Base-by-base conservation (phyloP, 1,140 invertebrate genomes). In the Piezodorus guildinii region DNA sequence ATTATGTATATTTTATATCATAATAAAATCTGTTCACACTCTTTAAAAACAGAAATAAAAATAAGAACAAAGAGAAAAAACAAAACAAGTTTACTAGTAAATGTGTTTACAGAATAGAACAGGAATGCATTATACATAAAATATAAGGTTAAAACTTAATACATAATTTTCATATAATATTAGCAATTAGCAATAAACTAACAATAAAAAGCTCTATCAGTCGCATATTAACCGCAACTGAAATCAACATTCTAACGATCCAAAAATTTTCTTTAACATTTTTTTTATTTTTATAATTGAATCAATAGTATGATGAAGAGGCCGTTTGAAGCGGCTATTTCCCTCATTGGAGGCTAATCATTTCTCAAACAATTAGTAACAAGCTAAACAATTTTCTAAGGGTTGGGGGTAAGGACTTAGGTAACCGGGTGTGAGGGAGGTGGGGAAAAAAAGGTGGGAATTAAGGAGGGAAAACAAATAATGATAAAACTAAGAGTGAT, bases 101-200 rank as follows among this genome's bases (percentile, higher is more conserved):
- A 64, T 54, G 17, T 43, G 30, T 60, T 56, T 63, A 63, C 46
- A 63, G 25, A 39, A 43, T 64, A 34, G 54, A 64, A 64, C 63
- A 64, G 63, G 63, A 64, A 64, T 64, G 63, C 63, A 64, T 64
- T 63, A 64, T 64, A 58, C 52, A 64, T 64, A 64, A 64, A 64
- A 64, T 64, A 64, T 49, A 64, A 64, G 62, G 34, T 64, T 64
- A 64, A 63, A 64, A 64, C 56, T 52, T 39, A 64, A 60, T 64
- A 59, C 25, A 59, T 39, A 39, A n/a, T 64, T 59, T 45, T 27
- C 39, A 59, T 45, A 46, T 64, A 64, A 23, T 51, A 64, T 59
- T 64, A 64, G 63, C 54, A 59, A 17, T 19, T 58, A 58, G 44
- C 39, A 60, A 44, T 64, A 64, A 64, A 64, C 45, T 59, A 64